Conservation (phyloP, 2,888 invertebrate genomes). For the Drosophila maculinotata region DNA sequence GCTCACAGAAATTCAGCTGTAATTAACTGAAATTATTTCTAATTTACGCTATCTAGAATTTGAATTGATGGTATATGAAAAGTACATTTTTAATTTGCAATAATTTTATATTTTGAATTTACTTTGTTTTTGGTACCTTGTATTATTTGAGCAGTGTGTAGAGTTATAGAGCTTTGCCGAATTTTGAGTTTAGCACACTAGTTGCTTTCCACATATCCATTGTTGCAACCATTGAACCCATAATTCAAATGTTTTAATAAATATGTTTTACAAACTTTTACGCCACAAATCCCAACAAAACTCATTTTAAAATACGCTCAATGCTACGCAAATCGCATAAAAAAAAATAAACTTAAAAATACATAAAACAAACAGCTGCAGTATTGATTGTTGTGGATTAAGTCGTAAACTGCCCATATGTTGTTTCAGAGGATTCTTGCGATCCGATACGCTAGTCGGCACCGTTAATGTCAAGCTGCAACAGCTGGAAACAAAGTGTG, state of each 20-base stretch:
- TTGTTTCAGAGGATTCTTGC: slow-evolving; percentile 97
- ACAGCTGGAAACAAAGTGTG: slow-evolving; percentile 94
- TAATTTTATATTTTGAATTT: neutral
- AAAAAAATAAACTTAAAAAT: slow-evolving; percentile 37
- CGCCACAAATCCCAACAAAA: slow-evolving; percentile 65
- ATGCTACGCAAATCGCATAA: slow-evolving; percentile 47
- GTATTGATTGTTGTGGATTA: slow-evolving; percentile 85
- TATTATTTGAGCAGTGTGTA: neutral
- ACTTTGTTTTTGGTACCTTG: neutral
- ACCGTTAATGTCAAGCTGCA: slow-evolving; percentile 93
- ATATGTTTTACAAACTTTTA: slow-evolving; percentile 61
- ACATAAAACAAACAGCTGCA: slow-evolving; percentile 80
- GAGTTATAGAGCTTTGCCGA: slow-evolving; percentile 18
- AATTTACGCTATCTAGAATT: neutral
- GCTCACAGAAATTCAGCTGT: too few relatives aligned
- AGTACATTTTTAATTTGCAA: neutral
- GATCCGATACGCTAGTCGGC: slow-evolving; percentile 94
- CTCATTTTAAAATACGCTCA: slow-evolving; percentile 52
- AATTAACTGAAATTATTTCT: neutral
- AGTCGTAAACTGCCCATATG: slow-evolving; percentile 85
- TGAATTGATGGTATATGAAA: slow-evolving; percentile 2
- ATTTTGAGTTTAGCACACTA: slow-evolving; percentile 34
- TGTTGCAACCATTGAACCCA: slow-evolving; percentile 21
- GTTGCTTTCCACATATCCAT: slow-evolving; percentile 38
- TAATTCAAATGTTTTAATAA: slow-evolving; percentile 55